phyloP scores from a whole-genome alignment of 2,797 vertebrate genomes.

The Anguilla megastoma region DNA sequence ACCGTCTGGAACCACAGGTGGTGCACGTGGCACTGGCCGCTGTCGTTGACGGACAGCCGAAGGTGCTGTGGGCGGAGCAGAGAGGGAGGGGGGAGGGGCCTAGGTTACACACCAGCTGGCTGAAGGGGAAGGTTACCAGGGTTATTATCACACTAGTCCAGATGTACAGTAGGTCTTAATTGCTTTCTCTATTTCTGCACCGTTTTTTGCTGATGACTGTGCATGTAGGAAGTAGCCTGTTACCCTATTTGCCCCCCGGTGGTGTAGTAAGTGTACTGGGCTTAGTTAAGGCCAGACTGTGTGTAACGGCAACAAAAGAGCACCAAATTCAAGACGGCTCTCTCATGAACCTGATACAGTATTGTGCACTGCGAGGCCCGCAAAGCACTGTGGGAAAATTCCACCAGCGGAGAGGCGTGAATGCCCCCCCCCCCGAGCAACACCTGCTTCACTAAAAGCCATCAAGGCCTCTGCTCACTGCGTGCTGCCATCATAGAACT shows the following conservation, averaged over 20 bases:
- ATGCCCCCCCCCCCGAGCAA: not conserved
- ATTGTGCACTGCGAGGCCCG: not conserved
- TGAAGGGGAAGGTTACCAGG: not conserved
- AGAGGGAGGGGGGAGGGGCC: not conserved
- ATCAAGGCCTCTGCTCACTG: not conserved
- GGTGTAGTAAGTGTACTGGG: too few species aligned
- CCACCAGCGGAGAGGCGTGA: not conserved
- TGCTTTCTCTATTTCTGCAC: too few species aligned
- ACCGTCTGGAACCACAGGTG: constrained; percentile 98
- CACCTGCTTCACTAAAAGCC: not conserved
- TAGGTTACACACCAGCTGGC: not conserved
- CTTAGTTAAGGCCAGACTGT: too few species aligned
- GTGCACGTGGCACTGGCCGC: constrained; percentile 95
- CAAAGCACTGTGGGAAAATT: constrained; percentile 16
- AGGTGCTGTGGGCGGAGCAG: constrained; percentile 78
- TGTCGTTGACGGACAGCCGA: constrained; percentile 92
- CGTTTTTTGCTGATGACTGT: too few species aligned
- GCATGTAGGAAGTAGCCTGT: too few species aligned
- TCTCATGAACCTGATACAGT: not conserved
- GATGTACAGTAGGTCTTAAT: too few species aligned
- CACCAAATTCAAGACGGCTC: not conserved
- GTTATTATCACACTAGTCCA: not conserved
- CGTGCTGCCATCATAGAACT: not conserved
- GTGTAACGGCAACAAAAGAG: not conserved
- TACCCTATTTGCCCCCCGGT: too few species aligned